Base-by-base conservation (phyloP, 1,140 invertebrate species). In the Drosophila parvula region DNA sequence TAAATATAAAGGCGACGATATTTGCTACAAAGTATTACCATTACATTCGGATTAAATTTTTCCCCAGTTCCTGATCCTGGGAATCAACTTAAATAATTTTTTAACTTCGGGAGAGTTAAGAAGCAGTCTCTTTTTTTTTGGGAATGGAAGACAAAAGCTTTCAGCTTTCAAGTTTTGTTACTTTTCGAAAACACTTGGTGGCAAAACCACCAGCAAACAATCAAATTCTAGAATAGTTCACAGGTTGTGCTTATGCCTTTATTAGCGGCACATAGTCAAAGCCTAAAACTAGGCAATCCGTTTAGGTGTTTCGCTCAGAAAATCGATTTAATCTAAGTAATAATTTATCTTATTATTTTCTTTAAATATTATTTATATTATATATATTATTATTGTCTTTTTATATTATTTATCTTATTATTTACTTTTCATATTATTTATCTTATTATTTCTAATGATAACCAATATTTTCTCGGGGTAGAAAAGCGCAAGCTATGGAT, bases 401-500 rank as follows among this genome's bases (percentile, higher is more conserved):
- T 22, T n/a, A 22, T 22, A 1, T 22, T 22, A 53, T 30, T 43
- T 30, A 48, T 36, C 11, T 36, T 44, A 34, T 12, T 43, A 16
- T 53, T 22, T 22, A n/a, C n/a, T n/a, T n/a, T n/a, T n/a, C n/a
- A 22, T 22, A 1, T 22, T 22, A 53, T 30, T 43, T 30, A 48
- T 36, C 11, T 36, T 44, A 34, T 12, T 43, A 16, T 53, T 22
- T 22, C 3, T 22, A 78, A 36, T 78, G 75, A 45, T 78, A 78
- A 5, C 64, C 74, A 8, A 69, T 4, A 55, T 59, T 78, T 48
- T 96, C 95, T 36, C 95, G 94, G 1, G 95, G 95, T 7, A 96
- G 92, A 30, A 94, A 91, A 22, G 94, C 81, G 41, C 94, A 94
- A 8, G 94, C 95, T 6, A 94, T 74, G 22, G 94, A 93, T n/a